These are phyloP conservation scores for Masnerella sp. DNA, from an alignment of 2,888 invertebrate species.

Conservation along the genomic window DNA sequence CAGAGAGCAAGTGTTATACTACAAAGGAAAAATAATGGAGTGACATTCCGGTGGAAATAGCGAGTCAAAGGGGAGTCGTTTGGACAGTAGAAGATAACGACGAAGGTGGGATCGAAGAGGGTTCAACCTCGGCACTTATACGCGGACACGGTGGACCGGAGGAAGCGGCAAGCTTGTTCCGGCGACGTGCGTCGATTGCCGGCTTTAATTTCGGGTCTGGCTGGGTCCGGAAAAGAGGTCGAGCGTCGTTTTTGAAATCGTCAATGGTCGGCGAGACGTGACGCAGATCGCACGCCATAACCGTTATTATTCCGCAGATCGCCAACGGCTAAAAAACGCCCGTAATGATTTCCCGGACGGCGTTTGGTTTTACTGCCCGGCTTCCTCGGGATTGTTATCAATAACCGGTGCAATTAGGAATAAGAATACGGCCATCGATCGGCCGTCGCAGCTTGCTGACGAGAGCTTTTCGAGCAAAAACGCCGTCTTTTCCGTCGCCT, in stretches of 20 bases:
- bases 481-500: slow-evolving; percentile 26
- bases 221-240: slow-evolving; percentile 38
- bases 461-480: slow-evolving; percentile 9
- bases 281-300: slow-evolving; percentile 44
- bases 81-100: slow-evolving; percentile 25
- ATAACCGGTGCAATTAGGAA: slow-evolving; percentile 30
- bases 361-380: slow-evolving; percentile 3
- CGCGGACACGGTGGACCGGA: slow-evolving; percentile 65
- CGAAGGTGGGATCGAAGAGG: slow-evolving; percentile 29
- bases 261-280: slow-evolving; percentile 47
- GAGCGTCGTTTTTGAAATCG: slow-evolving; percentile 51
- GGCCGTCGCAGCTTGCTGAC: too few relatives aligned
- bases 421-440: slow-evolving; percentile 18
- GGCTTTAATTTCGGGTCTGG: slow-evolving; percentile 62
- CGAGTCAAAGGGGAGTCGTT: slow-evolving; percentile 13
- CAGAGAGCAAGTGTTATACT: not conserved
- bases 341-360: slow-evolving; percentile 15
- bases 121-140: slow-evolving; percentile 63
- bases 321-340: not conserved
- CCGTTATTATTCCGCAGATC: slow-evolving; percentile 48
- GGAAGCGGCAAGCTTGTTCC: slow-evolving; percentile 67
- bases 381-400: slow-evolving; percentile 5
- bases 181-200: slow-evolving; percentile 69
- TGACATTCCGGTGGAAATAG: slow-evolving; percentile 1
- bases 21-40: slow-evolving; percentile 18